Base-by-base conservation (phyloP, 2,888 invertebrate genomes). In the Zaprionus lineosus region DNA sequence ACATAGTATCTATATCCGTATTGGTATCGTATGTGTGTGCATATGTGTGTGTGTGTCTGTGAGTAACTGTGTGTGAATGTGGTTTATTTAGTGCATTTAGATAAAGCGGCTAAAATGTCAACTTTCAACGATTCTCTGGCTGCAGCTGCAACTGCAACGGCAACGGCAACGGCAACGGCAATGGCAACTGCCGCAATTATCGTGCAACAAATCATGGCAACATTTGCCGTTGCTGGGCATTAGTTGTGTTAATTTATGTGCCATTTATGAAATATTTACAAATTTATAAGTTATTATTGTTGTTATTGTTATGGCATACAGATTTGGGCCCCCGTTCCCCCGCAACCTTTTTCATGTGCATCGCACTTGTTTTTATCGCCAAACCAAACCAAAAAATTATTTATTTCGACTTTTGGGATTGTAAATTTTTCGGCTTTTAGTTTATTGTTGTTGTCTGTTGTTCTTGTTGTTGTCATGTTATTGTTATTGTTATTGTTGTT, bases 231-330 rank as follows among this genome's bases (percentile, higher is more conserved):
- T 64, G 48, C 57, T 56, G 39, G 85, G 75, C 73, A 82, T 81
- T 81, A 84, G 79, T 73, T 85, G 81, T 83, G 83, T 81, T 81
- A 81, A 81, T 81, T 81, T 81, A 85, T 81, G 85, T 83, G 70
- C 75, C 85, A 84, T 84, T 82, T 81, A 70, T 81, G 73, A 81
- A 81, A 81, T 81, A 81, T 85, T 85, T 83, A 75, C 83, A 81
- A 83, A 85, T 85, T 83, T 79, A 67, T 79, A 73, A 73, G 60
- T 74, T 65, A 78, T 81, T 84, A 74, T 84, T 73, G 56, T 28
- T 31, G 31, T 63, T 51, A 41, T 51, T 51, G 51, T 48, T 43
- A 15, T 67, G 68, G 53, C 50, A 52, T 47, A 59, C 43, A 44
- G 79, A 64, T 62, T 64, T 62, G 62, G n/a, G n/a, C n/a, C n/a